phyloP scores from a whole-genome alignment of 2,797 vertebrate species.

The Manis crassicaudata region DNA sequence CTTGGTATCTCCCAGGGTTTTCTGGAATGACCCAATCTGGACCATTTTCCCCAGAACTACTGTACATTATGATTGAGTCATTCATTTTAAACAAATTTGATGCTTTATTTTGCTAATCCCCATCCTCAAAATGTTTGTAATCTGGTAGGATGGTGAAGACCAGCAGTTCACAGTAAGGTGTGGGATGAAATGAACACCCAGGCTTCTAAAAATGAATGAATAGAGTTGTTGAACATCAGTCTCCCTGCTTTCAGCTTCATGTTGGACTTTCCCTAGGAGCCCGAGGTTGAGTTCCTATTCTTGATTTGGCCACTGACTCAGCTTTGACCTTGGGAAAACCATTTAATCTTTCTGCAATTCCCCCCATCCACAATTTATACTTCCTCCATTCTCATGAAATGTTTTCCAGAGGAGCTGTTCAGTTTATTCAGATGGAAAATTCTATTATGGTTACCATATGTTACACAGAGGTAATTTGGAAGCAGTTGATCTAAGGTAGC shows the following conservation, averaged over 20 bases:
- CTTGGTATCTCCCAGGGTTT: constrained; percentile 64
- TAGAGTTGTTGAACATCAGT: not conserved
- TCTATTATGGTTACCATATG: not conserved
- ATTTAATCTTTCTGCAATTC: constrained; percentile 44
- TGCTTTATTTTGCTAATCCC: not conserved
- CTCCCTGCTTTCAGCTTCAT: not conserved
- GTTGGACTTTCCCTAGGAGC: constrained; percentile 65
- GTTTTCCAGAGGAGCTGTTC: not conserved
- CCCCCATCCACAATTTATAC: not conserved
- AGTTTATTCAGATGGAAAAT: constrained; percentile 17
- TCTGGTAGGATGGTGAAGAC: not conserved
- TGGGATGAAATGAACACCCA: not conserved
- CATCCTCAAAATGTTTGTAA: not conserved
- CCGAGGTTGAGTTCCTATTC: not conserved
- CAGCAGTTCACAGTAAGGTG: not conserved
- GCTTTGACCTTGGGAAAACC: constrained; percentile 44
- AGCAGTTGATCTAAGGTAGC: not conserved
- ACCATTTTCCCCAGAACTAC: not conserved
- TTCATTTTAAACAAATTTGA: constrained; percentile 17
- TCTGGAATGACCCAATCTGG: constrained; percentile 10
- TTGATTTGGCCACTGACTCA: constrained; percentile 46
- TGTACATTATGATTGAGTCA: not conserved
- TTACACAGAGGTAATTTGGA: constrained; percentile 6
- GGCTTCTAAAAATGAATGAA: not conserved
- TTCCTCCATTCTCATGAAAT: not conserved